These are phyloP conservation scores for Ageneiosus marmoratus DNA, from an alignment of 2,113 vertebrate species.

Conservation along the genomic window DNA sequence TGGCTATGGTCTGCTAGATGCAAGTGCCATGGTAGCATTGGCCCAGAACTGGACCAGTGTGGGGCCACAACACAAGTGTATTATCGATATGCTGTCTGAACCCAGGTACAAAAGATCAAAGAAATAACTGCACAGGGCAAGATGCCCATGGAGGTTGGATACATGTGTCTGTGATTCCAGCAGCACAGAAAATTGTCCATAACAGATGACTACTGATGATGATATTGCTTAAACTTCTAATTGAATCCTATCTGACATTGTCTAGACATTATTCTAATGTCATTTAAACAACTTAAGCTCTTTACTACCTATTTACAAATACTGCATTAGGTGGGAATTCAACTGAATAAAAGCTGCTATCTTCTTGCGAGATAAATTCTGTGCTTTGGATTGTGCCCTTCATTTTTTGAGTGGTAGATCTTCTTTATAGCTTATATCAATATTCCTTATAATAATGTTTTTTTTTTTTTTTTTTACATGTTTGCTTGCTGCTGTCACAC, in stretches of 20 bases:
- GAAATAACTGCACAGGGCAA: not conserved
- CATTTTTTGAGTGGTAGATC: not conserved
- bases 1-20: conserved; percentile 91
- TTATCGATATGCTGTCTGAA: conserved; percentile 83
- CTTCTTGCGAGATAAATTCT: not conserved
- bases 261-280: not conserved
- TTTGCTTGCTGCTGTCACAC: not conserved
- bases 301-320: not conserved
- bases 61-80: conserved; percentile 86
- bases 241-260: not conserved
- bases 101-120: conserved; percentile 74
- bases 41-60: conserved; percentile 92
- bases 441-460: not conserved
- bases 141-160: not conserved
- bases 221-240: not conserved
- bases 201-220: not conserved
- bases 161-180: not conserved
- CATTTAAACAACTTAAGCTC: not conserved
- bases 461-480: not conserved
- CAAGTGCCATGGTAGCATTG: conserved; percentile 87
- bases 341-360: not conserved
- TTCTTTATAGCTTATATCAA: not conserved
- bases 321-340: not conserved
- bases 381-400: not conserved
- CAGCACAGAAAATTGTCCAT: not conserved